Base-by-base conservation (phyloP, 2,113 vertebrate species). In the Callocephalon fimbriatum region DNA sequence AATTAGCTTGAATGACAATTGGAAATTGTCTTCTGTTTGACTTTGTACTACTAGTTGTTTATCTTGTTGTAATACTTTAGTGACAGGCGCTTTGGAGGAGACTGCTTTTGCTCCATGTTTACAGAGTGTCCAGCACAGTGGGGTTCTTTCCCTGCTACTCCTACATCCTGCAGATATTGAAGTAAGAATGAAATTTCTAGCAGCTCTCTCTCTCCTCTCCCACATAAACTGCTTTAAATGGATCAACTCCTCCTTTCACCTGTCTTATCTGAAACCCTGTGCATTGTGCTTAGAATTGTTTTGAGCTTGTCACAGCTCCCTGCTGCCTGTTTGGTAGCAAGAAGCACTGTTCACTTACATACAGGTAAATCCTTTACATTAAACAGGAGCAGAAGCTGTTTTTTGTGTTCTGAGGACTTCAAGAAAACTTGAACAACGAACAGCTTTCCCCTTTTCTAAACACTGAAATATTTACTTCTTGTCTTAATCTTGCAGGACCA, bases 281-380 rank as follows among this genome's bases (percentile, higher is more conserved):
- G 38, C 84, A 54, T 87, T 88, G 29, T 72, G 62, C 45, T 62
- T 89, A 15, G 48, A 53, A 91, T 75, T 86, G 62, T 85, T 94
- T 63, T 58, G 81, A 91, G 71, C 79, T 76, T 85, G 40, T 85
- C 53, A 73, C 44, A 93, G 70, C 67, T 94, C 53, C 84, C 56
- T 91, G 53, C 73, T 93, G 66, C 54, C 65, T 77, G 40, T 83
- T 83, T 93, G 58, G 62, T 92, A 94, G 89, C 67, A 84, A 93
- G 48, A 65, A 73, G 56, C 23, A 7, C 31, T 65, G 22, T 76
- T 95, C 76, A 17, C 71, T 91, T 88, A 29, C 8, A 2, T 62
- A 35, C 20, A 25, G 31, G 19, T 82, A 85, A 93, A 94, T 53
- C 72, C 65, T 74, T n/a, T 51, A 1, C 31, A 56, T 79, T 93